A percentile compares a stretch with the other conserved stretches of the same genome.
phyloP scores from a whole-genome alignment of 2,113 vertebrate genomes.

The Poeciliopsis occidentalis region DNA sequence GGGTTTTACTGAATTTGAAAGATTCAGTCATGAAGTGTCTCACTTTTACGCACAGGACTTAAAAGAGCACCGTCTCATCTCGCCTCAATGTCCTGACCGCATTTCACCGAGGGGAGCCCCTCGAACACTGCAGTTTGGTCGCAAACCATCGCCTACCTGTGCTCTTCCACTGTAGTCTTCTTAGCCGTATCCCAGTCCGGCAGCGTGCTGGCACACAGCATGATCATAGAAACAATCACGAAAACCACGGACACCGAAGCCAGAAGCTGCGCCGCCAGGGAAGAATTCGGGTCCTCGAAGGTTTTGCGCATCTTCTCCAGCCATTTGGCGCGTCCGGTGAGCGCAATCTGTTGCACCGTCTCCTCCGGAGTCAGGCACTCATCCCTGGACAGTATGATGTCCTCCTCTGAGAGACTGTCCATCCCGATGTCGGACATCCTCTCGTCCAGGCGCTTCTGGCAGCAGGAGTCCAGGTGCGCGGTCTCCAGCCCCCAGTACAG shows the following conservation, averaged over 20 bases:
- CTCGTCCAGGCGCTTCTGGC: conserved; percentile 95
- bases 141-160: conserved; percentile 84
- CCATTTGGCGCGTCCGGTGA: conserved; percentile 82
- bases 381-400: conserved; percentile 62
- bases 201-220: conserved; percentile 95
- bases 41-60: conserved; percentile 46
- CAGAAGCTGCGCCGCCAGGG: conserved; percentile 91
- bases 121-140: conserved; percentile 11
- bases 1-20: not conserved
- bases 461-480: conserved; percentile 94
- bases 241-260: conserved; percentile 95
- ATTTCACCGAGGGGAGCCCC: not conserved
- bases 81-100: conserved; percentile 3
- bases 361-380: conserved; percentile 57
- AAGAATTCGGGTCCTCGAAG: conserved; percentile 97
- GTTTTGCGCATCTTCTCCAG: conserved; percentile 90
- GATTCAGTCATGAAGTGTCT: conserved; percentile 10
- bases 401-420: conserved; percentile 85
- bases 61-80: conserved; percentile 9
- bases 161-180: conserved; percentile 91
- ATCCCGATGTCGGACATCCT: conserved; percentile 92
- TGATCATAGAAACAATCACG: conserved; percentile 96
- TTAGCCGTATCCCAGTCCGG: conserved; percentile 97
- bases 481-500: conserved; percentile 98
- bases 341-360: conserved; percentile 21